Conservation (phyloP, 2,888 invertebrate genomes). For the Drosophila falleni region DNA sequence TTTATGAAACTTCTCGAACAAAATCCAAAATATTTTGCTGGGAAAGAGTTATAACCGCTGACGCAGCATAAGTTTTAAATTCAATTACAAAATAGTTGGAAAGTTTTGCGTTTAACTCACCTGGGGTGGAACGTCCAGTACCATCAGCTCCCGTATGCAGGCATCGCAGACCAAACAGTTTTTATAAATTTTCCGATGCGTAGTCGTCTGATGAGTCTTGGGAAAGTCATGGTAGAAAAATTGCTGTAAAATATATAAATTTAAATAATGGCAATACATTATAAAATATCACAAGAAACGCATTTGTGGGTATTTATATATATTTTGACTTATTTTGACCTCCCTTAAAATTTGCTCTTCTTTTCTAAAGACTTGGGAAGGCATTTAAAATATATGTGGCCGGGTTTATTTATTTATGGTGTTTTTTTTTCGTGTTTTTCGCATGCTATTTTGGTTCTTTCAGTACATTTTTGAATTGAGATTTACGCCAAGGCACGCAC, state of each 20-base stretch:
- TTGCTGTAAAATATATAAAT: slow-evolving; percentile 78
- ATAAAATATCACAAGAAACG: background rate
- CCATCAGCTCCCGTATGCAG: slow-evolving; percentile 86
- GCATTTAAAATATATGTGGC: slow-evolving; percentile 36
- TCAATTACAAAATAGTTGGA: slow-evolving; percentile 38
- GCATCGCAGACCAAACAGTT: slow-evolving; percentile 86
- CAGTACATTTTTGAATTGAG: slow-evolving; percentile 16
- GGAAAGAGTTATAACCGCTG: slow-evolving; percentile 9
- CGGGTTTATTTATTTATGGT: slow-evolving; percentile 25
- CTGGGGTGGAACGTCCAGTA: slow-evolving; percentile 86
- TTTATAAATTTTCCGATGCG: slow-evolving; percentile 84
- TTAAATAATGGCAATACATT: background rate
- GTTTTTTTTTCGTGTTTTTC: background rate
- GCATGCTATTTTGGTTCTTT: background rate
- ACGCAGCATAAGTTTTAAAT: slow-evolving; percentile 35
- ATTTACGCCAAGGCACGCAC: slow-evolving; percentile 32
- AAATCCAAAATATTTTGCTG: slow-evolving; percentile 13
- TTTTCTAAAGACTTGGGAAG: slow-evolving; percentile 19
- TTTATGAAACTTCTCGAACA: slow-evolving; percentile 3
- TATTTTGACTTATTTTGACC: background rate
- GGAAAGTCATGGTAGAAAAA: slow-evolving; percentile 86
- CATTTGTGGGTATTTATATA: background rate
- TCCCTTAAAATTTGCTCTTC: background rate
- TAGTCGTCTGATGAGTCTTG: slow-evolving; percentile 84
- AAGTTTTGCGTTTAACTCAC: slow-evolving; percentile 67